Conservation (phyloP, 2,888 invertebrate genomes). For the Aporophyla nigra region DNA sequence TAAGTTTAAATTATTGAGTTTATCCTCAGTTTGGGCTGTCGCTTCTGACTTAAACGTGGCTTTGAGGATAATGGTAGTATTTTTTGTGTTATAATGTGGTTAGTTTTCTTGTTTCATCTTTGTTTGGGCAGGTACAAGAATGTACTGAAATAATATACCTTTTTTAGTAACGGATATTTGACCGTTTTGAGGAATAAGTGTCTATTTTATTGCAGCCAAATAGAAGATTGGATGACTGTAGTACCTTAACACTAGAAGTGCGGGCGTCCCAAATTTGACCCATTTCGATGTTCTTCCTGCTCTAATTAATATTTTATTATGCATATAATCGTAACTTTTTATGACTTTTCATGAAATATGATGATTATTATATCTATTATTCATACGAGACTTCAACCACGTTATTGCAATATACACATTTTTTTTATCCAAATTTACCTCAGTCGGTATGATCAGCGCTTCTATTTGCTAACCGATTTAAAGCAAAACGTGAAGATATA, state of each 20-base stretch:
- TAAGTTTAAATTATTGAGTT: conserved; percentile 61
- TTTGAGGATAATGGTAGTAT: conserved; percentile 2
- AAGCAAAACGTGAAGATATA: not conserved
- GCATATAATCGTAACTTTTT: too few species aligned
- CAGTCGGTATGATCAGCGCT: too few species aligned
- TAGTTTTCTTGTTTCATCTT: not conserved
- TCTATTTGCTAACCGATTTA: not conserved
- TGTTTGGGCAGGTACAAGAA: not conserved
- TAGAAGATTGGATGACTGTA: not conserved
- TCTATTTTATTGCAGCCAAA: not conserved
- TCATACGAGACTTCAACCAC: too few species aligned
- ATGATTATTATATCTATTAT: too few species aligned
- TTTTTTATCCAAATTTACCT: too few species aligned
- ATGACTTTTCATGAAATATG: too few species aligned
- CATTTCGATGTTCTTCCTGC: too few species aligned
- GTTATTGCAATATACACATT: too few species aligned
- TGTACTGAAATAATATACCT: not conserved
- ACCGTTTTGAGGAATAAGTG: not conserved
- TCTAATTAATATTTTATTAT: too few species aligned
- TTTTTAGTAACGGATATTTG: not conserved
- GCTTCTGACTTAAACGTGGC: conserved; percentile 24
- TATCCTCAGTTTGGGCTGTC: conserved; percentile 39
- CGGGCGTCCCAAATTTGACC: too few species aligned
- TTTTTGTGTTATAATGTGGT: not conserved
- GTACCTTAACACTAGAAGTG: too few species aligned